These are phyloP conservation scores for Myotis davidii DNA, from an alignment of 2,113 vertebrate genomes.

Conservation along the genomic window DNA sequence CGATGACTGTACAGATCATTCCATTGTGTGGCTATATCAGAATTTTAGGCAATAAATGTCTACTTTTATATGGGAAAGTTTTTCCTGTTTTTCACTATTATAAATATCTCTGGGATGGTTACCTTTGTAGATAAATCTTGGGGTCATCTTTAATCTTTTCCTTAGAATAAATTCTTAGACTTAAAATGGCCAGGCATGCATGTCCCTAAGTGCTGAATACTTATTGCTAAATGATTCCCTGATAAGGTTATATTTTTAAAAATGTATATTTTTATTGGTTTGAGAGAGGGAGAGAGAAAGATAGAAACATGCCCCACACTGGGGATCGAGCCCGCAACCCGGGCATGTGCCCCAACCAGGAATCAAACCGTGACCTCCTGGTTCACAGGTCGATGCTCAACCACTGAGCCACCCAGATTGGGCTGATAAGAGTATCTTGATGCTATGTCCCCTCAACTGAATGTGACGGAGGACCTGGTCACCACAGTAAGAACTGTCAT, in stretches of 20 bases:
- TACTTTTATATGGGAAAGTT: background rate
- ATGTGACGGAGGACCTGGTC: background rate
- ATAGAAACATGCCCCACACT: too few species aligned
- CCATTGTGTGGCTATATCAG: background rate
- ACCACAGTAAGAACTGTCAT: background rate
- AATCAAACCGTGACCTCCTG: too few species aligned
- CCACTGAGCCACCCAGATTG: too few species aligned
- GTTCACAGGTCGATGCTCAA: too few species aligned
- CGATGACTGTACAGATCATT: background rate
- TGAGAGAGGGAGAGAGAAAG: too few species aligned
- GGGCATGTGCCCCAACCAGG: too few species aligned
- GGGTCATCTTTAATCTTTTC: background rate
- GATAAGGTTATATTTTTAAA: background rate
- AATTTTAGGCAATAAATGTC: background rate
- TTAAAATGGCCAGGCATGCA: background rate
- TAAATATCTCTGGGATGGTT: background rate
- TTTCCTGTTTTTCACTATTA: slow-evolving; percentile 15
- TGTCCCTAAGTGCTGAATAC: background rate
- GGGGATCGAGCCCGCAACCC: too few species aligned
- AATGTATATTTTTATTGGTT: too few species aligned
- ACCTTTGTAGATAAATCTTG: background rate
- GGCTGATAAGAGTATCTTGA: background rate
- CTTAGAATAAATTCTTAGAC: background rate
- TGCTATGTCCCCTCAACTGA: background rate
- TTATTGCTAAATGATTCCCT: background rate